A percentile compares a stretch with the other conserved stretches of the same genome.
Conservation (phyloP, 2,888 invertebrate species). For the Stenodera caucasica region DNA sequence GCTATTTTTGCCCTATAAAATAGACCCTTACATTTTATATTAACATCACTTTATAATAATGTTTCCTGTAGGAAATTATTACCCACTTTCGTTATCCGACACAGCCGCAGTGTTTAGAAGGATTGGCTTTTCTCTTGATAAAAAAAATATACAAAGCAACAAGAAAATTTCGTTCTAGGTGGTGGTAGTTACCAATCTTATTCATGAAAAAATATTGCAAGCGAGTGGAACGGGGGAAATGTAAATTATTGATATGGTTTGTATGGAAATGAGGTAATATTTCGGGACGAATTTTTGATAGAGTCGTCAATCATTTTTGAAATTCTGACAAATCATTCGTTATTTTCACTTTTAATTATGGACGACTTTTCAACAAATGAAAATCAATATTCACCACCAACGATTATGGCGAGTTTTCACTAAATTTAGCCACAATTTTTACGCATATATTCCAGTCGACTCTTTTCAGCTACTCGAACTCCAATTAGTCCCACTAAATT, state of each 20-base stretch:
- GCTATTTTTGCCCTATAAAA: not conserved
- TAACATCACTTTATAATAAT: not conserved
- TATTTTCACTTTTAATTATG: not conserved
- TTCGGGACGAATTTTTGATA: not conserved
- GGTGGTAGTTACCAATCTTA: not conserved
- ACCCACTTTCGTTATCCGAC: not conserved
- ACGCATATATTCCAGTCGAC: too few species aligned
- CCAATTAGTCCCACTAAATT: too few species aligned
- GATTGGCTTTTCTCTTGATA: not conserved
- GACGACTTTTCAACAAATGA: not conserved
- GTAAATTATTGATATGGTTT: not conserved
- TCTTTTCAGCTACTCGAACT: too few species aligned
- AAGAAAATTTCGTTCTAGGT: not conserved
- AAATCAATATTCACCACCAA: not conserved
- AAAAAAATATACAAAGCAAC: too few species aligned
- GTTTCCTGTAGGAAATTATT: slow-evolving; percentile 4
- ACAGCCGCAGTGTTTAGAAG: not conserved
- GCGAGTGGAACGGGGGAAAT: not conserved
- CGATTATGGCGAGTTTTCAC: not conserved
- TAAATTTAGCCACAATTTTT: too few species aligned
- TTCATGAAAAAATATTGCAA: not conserved
- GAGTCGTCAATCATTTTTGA: slow-evolving; percentile 3
- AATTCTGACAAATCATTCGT: not conserved
- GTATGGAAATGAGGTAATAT: not conserved
- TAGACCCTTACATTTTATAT: not conserved